These are phyloP conservation scores for Huso huso DNA, from an alignment of 2,797 vertebrate genomes.

Conservation along the genomic window DNA sequence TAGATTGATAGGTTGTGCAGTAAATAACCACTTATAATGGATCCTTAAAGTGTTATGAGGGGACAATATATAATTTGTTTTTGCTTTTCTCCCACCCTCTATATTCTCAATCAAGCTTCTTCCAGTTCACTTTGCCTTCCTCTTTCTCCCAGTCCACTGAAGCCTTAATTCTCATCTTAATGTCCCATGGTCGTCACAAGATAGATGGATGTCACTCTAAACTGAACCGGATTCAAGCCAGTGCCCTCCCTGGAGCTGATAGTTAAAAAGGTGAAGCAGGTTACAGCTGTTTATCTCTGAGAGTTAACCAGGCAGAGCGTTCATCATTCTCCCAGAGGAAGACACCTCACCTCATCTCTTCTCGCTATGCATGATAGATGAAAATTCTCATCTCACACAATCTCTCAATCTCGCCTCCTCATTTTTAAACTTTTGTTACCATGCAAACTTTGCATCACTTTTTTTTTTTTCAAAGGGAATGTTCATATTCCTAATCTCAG, in stretches of 20 bases:
- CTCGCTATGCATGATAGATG: conserved; percentile 13
- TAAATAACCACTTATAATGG: too few relatives aligned
- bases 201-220: too few relatives aligned
- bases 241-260: neutral
- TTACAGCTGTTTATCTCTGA: neutral
- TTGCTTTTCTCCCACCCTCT: too few relatives aligned
- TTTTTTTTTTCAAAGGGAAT: too few relatives aligned
- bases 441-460: too few relatives aligned
- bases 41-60: too few relatives aligned
- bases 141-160: neutral
- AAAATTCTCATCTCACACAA: neutral
- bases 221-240: too few relatives aligned
- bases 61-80: too few relatives aligned
- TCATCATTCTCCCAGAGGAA: neutral
- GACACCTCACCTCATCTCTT: too few relatives aligned
- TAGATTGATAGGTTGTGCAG: too few relatives aligned
- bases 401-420: neutral
- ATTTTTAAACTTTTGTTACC: neutral
- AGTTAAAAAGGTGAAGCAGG: neutral
- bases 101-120: too few relatives aligned
- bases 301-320: neutral
- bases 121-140: conserved; percentile 3
- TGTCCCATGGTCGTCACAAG: conserved; percentile 18
- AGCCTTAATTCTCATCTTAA: conserved; percentile 34
- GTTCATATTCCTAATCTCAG: too few relatives aligned